A percentile compares a stretch with the other conserved stretches of the same genome.
phyloP scores from a whole-genome alignment of 2,113 vertebrate species.

The Hypomesus transpacificus region DNA sequence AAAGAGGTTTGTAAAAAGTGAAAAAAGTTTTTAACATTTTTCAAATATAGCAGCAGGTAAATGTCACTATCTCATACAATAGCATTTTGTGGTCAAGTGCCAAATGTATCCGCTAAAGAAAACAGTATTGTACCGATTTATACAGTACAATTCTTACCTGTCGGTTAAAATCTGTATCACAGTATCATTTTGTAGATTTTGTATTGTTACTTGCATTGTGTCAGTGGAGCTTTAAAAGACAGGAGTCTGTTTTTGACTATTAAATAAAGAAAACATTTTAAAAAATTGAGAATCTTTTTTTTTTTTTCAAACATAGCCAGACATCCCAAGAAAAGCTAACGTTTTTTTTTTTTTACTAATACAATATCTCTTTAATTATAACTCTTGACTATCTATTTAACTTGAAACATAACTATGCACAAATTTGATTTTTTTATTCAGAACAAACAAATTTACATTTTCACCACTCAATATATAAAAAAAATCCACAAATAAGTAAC shows the following conservation, averaged over 20 bases:
- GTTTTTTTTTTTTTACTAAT: no score
- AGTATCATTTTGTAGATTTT: constrained; percentile 76
- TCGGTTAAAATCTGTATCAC: constrained; percentile 64
- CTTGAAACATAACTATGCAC: no score
- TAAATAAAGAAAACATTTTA: constrained; percentile 62
- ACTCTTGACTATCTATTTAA: background rate
- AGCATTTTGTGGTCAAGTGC: constrained; percentile 77
- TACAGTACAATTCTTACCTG: constrained; percentile 68
- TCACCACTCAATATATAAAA: no score
- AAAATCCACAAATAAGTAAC: no score
- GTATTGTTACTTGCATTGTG: constrained; percentile 66
- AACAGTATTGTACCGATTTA: constrained; percentile 72
- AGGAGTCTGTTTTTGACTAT: constrained; percentile 58
- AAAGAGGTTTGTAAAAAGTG: background rate
- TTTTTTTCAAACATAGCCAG: no score
- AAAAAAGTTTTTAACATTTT: constrained; percentile 4
- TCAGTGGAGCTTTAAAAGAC: constrained; percentile 61
- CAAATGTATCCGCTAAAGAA: constrained; percentile 64
- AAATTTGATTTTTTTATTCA: no score
- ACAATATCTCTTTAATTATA: no score
- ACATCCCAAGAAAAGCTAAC: no score
- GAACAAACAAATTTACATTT: no score
- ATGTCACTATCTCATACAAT: constrained; percentile 50
- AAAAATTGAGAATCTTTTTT: background rate
- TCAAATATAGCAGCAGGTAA: constrained; percentile 27